Evolutionary conservation across 2,888 invertebrate species (phyloP).

Genomic region (Drosophila austrosaltans): DNA sequence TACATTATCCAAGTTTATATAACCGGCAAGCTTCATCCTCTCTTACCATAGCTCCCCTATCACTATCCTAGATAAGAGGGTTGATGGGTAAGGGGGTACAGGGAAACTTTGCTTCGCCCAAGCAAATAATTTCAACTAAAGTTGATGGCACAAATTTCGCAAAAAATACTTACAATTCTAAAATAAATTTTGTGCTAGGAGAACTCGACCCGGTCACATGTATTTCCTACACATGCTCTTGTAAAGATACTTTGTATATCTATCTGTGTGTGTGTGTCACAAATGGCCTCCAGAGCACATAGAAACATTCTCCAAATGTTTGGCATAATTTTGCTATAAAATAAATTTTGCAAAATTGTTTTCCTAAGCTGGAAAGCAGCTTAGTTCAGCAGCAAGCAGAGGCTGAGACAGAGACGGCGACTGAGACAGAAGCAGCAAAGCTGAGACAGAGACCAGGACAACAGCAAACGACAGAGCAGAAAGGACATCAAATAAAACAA

Average conservation of each 20-base stretch:
- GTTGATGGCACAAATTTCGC: slow-evolving; percentile 72
- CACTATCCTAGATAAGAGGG: not conserved
- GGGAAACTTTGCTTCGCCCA: slow-evolving; percentile 31
- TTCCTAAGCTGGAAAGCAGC: slow-evolving; percentile 75
- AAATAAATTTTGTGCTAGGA: slow-evolving; percentile 69
- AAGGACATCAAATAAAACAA: slow-evolving; percentile 80
- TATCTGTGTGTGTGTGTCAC: slow-evolving; percentile 40
- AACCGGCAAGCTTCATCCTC: slow-evolving; percentile 42
- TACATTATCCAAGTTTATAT: slow-evolving; percentile 78
- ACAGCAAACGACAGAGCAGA: slow-evolving; percentile 37
- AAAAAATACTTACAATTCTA: slow-evolving; percentile 76
- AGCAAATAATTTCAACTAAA: slow-evolving; percentile 73
- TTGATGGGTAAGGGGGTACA: not conserved
- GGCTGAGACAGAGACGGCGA: slow-evolving; percentile 12
- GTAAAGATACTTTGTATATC: slow-evolving; percentile 17
- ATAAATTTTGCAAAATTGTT: slow-evolving; percentile 82
- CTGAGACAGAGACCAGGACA: slow-evolving; percentile 43
- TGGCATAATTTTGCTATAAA: slow-evolving; percentile 83
- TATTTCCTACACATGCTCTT: slow-evolving; percentile 26
- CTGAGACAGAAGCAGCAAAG: slow-evolving; percentile 20
- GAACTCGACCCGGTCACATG: slow-evolving; percentile 38
- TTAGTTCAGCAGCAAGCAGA: slow-evolving; percentile 41
- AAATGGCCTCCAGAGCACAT: slow-evolving; percentile 68
- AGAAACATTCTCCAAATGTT: slow-evolving; percentile 79
- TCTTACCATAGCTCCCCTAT: not conserved